Percentiles rank a stretch among this genome's conserved stretches.
Evolutionary conservation across 2,113 vertebrate species (phyloP).

Genomic region (Anser brachyrhynchus): DNA sequence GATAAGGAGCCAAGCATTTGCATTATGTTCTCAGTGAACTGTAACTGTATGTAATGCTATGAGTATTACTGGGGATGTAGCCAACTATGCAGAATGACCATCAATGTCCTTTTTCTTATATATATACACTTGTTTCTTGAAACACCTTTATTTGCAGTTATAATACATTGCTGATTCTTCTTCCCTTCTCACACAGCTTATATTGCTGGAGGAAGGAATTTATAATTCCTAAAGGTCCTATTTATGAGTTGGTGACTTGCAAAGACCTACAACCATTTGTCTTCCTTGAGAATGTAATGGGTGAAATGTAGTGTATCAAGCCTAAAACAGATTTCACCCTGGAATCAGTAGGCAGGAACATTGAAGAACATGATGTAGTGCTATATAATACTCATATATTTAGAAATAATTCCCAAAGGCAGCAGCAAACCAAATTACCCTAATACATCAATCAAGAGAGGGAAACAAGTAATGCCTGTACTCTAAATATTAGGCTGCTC

Average conservation of each 20-base stretch:
- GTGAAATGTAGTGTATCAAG: neutral
- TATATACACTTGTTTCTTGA: no score
- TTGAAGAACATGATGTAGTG: neutral
- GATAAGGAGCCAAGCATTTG: neutral
- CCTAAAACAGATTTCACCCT: neutral
- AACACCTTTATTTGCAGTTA: neutral
- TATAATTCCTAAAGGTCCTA: neutral
- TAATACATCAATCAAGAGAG: neutral
- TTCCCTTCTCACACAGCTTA: neutral
- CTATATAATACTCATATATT: neutral
- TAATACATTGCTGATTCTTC: neutral
- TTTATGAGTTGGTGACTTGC: neutral
- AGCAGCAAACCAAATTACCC: neutral
- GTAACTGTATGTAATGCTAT: neutral
- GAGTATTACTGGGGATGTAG: neutral
- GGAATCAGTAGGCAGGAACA: neutral
- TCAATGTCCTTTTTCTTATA: neutral
- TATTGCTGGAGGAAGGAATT: neutral
- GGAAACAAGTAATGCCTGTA: neutral
- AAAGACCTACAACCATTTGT: neutral
- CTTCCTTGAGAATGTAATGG: neutral
- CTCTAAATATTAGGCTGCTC: neutral
- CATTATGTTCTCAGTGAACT: neutral
- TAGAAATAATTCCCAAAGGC: slow-evolving; percentile 15
- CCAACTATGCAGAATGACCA: neutral